Percentiles rank a stretch among this genome's conserved stretches.
Evolutionary conservation across 2,113 vertebrate species (phyloP).

Genomic region (Rissa tridactyla): DNA sequence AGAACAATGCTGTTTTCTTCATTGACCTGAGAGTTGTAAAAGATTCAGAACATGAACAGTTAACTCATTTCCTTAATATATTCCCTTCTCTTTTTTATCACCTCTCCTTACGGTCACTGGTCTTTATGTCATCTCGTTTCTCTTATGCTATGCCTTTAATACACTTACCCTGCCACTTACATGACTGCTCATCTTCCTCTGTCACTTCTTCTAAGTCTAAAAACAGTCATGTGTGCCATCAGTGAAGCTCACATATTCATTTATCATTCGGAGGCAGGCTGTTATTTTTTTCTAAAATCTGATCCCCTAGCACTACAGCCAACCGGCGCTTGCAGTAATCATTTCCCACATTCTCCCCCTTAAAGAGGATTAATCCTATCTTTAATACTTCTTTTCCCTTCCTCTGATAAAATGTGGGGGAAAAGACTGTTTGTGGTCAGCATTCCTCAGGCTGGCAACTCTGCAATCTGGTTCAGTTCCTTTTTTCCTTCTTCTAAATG

Average conservation of each 20-base stretch:
- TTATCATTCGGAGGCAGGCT: constrained; percentile 55
- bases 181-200: constrained; percentile 56
- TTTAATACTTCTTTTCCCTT: constrained; percentile 33
- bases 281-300: constrained; percentile 24
- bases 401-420: neutral
- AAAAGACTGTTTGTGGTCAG: constrained; percentile 26
- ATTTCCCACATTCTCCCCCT: neutral
- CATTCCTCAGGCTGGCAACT: neutral
- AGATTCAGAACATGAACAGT: neutral
- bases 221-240: constrained; percentile 40
- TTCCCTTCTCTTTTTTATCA: constrained; percentile 28
- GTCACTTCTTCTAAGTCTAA: constrained; percentile 58
- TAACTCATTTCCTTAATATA: constrained; percentile 51
- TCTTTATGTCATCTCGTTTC: constrained; percentile 59
- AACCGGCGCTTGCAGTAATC: neutral
- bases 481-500: neutral
- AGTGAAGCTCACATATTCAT: constrained; percentile 52
- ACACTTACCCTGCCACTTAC: constrained; percentile 57
- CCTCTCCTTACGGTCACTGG: constrained; percentile 58
- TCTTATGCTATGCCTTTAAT: constrained; percentile 53
- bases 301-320: constrained; percentile 5
- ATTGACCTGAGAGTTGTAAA: neutral
- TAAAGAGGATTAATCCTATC: constrained; percentile 59
- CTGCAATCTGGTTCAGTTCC: neutral
- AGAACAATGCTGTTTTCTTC: neutral